These are phyloP conservation scores for Batillaria attramentaria DNA, from an alignment of 1,140 invertebrate species.

Conservation along the genomic window DNA sequence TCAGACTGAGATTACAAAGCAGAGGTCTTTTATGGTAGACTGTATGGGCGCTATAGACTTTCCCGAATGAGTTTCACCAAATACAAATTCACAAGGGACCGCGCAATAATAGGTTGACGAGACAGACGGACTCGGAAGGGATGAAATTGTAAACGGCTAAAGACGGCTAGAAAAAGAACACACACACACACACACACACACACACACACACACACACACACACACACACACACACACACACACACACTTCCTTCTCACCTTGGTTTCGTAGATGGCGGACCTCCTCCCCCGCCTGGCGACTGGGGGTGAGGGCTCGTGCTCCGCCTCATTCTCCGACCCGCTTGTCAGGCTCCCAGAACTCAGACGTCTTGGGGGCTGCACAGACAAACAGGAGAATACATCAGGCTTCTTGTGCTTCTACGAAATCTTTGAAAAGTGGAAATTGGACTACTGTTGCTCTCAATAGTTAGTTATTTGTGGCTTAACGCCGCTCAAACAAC, in stretches of 20 bases:
- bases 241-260: slow-evolving; percentile 52
- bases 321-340: slow-evolving; percentile 62
- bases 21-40: no score
- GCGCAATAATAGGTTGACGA: not conserved
- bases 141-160: no score
- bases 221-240: slow-evolving; percentile 8
- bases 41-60: no score
- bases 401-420: not conserved
- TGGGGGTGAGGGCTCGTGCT: slow-evolving; percentile 62
- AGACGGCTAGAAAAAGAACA: not conserved
- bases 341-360: slow-evolving; percentile 56
- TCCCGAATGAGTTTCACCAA: no score
- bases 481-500: no score
- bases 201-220: slow-evolving; percentile 12
- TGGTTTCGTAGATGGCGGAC: slow-evolving; percentile 68
- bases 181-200: slow-evolving; percentile 24
- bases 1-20: no score
- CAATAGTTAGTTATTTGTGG: no score
- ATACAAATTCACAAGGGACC: no score
- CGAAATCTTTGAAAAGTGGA: no score
- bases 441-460: no score
- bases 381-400: not conserved
- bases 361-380: slow-evolving; percentile 40
- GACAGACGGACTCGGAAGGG: no score
- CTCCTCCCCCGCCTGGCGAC: slow-evolving; percentile 62